phyloP scores from a whole-genome alignment of 2,113 vertebrate genomes.

The Symphodus melops region DNA sequence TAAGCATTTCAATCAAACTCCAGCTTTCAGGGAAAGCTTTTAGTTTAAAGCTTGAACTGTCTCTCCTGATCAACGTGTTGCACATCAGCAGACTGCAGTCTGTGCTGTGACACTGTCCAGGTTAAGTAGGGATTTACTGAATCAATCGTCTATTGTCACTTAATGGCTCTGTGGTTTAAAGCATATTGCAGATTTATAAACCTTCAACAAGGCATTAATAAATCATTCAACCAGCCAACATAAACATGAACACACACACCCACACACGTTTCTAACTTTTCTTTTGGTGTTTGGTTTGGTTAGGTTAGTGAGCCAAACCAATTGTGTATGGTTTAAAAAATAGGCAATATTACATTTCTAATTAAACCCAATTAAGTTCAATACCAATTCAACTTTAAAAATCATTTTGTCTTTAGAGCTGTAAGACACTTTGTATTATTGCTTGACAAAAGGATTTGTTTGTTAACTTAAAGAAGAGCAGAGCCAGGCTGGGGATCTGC shows the following conservation, averaged over 20 bases:
- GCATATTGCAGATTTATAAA: slow-evolving; percentile 77
- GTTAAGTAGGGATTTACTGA: slow-evolving; percentile 79
- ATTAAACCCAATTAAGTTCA: too few species aligned
- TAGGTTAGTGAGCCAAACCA: too few species aligned
- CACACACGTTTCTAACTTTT: not conserved
- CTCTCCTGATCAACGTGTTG: slow-evolving; percentile 25
- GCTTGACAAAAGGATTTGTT: not conserved
- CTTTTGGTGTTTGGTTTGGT: too few species aligned
- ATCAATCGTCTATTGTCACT: slow-evolving; percentile 78
- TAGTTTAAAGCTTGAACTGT: not conserved
- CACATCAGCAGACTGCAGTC: slow-evolving; percentile 7
- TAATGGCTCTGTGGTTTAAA: slow-evolving; percentile 66
- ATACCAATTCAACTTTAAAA: not conserved
- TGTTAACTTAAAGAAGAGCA: not conserved
- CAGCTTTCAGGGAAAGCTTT: not conserved
- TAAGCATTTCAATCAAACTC: too few species aligned
- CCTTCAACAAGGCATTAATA: slow-evolving; percentile 65
- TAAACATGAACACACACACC: slow-evolving; percentile 18
- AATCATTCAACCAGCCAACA: slow-evolving; percentile 47
- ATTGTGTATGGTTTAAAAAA: too few species aligned
- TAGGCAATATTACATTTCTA: not conserved
- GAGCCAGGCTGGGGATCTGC: not conserved
- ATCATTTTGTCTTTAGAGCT: not conserved
- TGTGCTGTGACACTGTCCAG: slow-evolving; percentile 51
- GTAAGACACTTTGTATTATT: not conserved